phyloP scores from a whole-genome alignment of 2,888 invertebrate genomes.

The Oscheius sp. region DNA sequence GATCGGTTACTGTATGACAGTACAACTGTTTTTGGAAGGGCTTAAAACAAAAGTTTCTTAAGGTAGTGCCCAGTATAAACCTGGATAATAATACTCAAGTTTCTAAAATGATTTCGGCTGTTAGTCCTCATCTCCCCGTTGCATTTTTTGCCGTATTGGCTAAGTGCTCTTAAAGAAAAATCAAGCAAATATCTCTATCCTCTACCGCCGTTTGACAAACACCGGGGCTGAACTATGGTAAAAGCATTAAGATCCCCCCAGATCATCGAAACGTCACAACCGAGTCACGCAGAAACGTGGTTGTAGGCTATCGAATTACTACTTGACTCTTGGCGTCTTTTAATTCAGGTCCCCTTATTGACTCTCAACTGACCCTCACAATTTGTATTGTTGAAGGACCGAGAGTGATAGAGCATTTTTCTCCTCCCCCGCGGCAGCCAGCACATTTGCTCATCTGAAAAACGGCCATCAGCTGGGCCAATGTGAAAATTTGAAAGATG shows the following conservation, averaged over 20 bases:
- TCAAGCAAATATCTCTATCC: constrained; percentile 11
- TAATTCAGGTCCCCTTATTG: too few species aligned
- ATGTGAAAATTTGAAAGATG: constrained; percentile 22
- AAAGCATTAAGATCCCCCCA: too few species aligned
- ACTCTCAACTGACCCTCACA: too few species aligned
- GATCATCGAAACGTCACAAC: too few species aligned
- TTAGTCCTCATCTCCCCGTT: constrained; percentile 10
- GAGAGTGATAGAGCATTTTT: neutral
- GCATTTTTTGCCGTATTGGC: constrained; percentile 15
- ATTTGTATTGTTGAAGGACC: too few species aligned
- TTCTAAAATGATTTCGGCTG: neutral
- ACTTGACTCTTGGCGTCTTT: too few species aligned
- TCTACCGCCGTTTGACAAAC: neutral
- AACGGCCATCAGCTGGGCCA: constrained; percentile 32
- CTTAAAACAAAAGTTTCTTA: neutral
- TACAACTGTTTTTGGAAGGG: neutral
- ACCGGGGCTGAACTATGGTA: too few species aligned
- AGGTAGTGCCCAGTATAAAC: neutral
- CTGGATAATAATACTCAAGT: too few species aligned
- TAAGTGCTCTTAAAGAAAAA: constrained; percentile 6
- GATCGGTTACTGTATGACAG: neutral
- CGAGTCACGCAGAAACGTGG: too few species aligned
- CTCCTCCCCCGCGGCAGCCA: constrained; percentile 9
- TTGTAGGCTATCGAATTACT: too few species aligned
- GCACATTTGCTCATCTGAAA: constrained; percentile 11